These are phyloP conservation scores for Lepilemur ruficaudatus DNA, from an alignment of 2,797 vertebrate species.

Conservation along the genomic window DNA sequence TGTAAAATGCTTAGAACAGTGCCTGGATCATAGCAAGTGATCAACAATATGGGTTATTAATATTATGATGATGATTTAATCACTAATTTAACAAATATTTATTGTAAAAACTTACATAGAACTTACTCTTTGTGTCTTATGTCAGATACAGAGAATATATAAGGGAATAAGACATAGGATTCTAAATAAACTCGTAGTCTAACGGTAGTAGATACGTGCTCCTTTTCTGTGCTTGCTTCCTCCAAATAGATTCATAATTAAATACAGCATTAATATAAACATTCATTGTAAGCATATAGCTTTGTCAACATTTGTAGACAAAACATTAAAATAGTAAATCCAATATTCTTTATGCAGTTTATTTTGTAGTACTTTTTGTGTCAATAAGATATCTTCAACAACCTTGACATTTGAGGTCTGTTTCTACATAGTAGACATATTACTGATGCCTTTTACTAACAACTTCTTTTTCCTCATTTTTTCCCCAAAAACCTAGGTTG, in stretches of 20 bases:
- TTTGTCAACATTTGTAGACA: conserved; percentile 16
- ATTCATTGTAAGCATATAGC: not conserved
- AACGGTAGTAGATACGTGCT: not conserved
- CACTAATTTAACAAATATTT: conserved; percentile 6
- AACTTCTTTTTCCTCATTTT: not conserved
- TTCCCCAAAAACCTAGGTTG: conserved; percentile 85
- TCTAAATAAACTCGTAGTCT: not conserved
- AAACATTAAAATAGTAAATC: conserved; percentile 37
- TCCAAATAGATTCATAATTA: conserved; percentile 17
- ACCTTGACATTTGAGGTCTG: not conserved
- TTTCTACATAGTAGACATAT: not conserved
- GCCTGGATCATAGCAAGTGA: not conserved
- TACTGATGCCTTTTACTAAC: not conserved
- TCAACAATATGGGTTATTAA: not conserved
- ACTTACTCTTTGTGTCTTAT: not conserved
- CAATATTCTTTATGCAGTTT: conserved; percentile 9
- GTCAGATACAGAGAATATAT: not conserved
- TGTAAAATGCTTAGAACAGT: not conserved
- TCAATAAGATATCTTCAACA: not conserved
- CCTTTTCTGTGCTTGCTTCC: not conserved
- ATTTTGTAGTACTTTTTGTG: conserved; percentile 16
- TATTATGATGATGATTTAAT: conserved; percentile 17
- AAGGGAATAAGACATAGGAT: not conserved
- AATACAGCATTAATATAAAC: not conserved
- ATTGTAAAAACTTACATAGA: not conserved